Percentiles rank a stretch among this genome's conserved stretches.
These are phyloP conservation scores for Tachystola acroxantha DNA, from an alignment of 2,888 invertebrate species.

Conservation along the genomic window DNA sequence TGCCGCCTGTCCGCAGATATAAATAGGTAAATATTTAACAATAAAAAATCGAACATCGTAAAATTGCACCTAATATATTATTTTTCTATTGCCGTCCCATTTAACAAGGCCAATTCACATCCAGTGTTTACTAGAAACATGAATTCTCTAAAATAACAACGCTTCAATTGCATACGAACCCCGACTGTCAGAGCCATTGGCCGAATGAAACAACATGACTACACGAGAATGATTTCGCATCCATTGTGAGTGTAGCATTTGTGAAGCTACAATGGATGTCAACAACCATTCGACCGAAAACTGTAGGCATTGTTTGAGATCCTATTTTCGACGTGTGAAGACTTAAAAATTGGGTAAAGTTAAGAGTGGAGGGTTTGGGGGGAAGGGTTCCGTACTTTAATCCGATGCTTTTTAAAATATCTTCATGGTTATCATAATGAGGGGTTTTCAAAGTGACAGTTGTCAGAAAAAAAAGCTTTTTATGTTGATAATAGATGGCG, in stretches of 20 bases:
- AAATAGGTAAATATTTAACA: too few species aligned
- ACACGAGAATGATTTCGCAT: slow-evolving; percentile 26
- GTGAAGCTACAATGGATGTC: slow-evolving; percentile 41
- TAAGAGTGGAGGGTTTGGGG: background rate
- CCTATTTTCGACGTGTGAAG: slow-evolving; percentile 16
- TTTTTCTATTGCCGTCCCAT: too few species aligned
- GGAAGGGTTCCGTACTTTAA: background rate
- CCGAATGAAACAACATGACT: slow-evolving; percentile 14
- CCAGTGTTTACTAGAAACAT: too few species aligned
- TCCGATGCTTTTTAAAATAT: too few species aligned
- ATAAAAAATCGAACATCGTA: too few species aligned
- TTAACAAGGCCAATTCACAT: too few species aligned
- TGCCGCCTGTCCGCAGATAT: too few species aligned
- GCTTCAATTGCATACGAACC: background rate
- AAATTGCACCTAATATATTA: too few species aligned
- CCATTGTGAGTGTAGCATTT: slow-evolving; percentile 27
- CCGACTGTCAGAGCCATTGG: background rate
- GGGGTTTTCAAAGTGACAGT: too few species aligned
- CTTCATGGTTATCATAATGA: too few species aligned
- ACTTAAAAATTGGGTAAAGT: slow-evolving; percentile 2
- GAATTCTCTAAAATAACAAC: background rate
- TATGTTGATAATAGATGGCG: too few species aligned
- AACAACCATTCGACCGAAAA: slow-evolving; percentile 32
- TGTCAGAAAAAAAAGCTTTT: too few species aligned
- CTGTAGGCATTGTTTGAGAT: slow-evolving; percentile 23